A percentile compares a stretch with the other conserved stretches of the same genome.
Conservation (phyloP, 2,113 vertebrate genomes). For the Colinus virginianus region DNA sequence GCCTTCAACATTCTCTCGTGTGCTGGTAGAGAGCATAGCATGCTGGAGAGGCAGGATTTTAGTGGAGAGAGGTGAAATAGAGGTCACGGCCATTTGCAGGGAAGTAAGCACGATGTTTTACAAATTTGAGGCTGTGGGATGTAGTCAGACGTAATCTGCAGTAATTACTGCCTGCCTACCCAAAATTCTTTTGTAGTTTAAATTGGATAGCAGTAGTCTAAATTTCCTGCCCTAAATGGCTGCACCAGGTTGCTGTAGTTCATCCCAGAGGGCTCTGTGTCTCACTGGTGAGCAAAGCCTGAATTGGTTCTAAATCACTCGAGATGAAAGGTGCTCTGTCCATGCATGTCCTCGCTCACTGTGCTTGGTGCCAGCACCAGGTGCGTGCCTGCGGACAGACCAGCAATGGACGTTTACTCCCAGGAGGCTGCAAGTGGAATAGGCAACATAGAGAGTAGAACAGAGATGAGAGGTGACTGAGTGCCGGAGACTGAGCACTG, state of each 20-base stretch:
- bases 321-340: not conserved
- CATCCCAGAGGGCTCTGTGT: slow-evolving; percentile 1
- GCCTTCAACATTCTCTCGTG: not conserved
- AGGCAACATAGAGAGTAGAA: not conserved
- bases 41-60: slow-evolving; percentile 17
- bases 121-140: not conserved
- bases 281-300: slow-evolving; percentile 18
- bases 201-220: slow-evolving; percentile 40
- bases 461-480: not conserved
- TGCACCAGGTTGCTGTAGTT: slow-evolving; percentile 23
- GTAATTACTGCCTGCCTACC: slow-evolving; percentile 43
- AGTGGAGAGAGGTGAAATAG: slow-evolving; percentile 53
- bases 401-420: not conserved
- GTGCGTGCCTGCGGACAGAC: not conserved
- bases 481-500: not conserved
- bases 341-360: not conserved
- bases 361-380: not conserved
- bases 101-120: not conserved
- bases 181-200: slow-evolving; percentile 47
- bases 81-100: slow-evolving; percentile 48
- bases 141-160: slow-evolving; percentile 22
- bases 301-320: slow-evolving; percentile 23
- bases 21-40: slow-evolving; percentile 6
- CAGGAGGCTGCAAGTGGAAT: not conserved
- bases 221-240: slow-evolving; percentile 48